These are phyloP conservation scores for Callinectes sapidus DNA, from an alignment of 2,888 invertebrate genomes.

Conservation along the genomic window DNA sequence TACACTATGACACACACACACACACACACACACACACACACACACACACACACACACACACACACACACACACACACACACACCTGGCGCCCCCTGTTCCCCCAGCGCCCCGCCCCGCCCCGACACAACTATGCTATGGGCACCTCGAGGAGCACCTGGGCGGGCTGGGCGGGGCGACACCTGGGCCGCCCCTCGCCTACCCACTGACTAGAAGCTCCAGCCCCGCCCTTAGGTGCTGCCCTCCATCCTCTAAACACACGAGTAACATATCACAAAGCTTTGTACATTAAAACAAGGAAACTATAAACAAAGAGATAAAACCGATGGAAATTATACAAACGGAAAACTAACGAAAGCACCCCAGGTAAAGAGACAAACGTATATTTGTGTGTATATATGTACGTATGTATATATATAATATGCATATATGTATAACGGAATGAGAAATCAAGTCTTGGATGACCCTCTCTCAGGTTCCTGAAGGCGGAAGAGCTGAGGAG, in stretches of 20 bases:
- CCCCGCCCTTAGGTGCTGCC: conserved; percentile 32
- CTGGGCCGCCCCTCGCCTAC: conserved; percentile 42
- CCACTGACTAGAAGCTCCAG: conserved; percentile 64
- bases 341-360: not conserved
- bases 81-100: not conserved
- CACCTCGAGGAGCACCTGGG: conserved; percentile 26
- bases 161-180: not conserved
- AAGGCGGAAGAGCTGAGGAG: conserved; percentile 36
- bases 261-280: conserved; percentile 68
- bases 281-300: conserved; percentile 50
- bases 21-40: conserved; percentile 38
- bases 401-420: conserved; percentile 15
- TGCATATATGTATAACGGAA: conserved; percentile 23
- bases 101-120: conserved; percentile 2
- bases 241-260: conserved; percentile 50
- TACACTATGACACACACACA: conserved; percentile 36
- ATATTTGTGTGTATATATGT: not conserved
- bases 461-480: conserved; percentile 36
- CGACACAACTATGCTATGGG: conserved; percentile 17
- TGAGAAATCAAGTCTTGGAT: conserved; percentile 29
- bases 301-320: conserved; percentile 32
- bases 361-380: conserved; percentile 18
- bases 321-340: not conserved
- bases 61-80: conserved; percentile 23
- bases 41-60: conserved; percentile 35